Conservation (phyloP, 2,797 vertebrate genomes). For the Martes flavigula region DNA sequence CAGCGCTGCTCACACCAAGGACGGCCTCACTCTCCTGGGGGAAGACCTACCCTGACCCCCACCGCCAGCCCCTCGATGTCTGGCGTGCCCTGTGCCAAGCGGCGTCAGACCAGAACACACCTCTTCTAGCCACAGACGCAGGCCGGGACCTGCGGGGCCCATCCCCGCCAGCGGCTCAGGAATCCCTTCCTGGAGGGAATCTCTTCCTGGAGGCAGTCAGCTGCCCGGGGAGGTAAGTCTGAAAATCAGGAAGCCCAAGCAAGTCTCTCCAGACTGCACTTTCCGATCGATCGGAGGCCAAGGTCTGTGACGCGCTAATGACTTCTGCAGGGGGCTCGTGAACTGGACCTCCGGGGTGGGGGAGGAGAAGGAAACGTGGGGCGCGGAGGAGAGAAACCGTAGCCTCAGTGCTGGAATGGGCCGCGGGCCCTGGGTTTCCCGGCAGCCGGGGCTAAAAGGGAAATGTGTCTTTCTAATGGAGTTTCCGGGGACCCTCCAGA, state of each 20-base stretch:
- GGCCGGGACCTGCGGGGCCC: neutral
- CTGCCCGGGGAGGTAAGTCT: neutral
- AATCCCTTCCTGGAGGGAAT: neutral
- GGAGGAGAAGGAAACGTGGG: rapidly evolving
- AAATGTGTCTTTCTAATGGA: neutral
- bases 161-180: neutral
- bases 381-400: neutral
- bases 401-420: rapidly evolving
- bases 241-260: neutral
- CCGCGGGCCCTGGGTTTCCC: neutral
- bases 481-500: neutral
- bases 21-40: neutral
- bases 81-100: neutral
- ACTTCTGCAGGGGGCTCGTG: neutral
- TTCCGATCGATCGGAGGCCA: neutral
- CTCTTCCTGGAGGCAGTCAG: neutral
- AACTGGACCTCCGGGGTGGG: too few species aligned
- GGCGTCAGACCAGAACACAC: neutral
- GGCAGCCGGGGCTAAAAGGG: neutral
- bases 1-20: neutral
- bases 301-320: neutral
- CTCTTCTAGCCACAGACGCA: neutral
- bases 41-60: neutral
- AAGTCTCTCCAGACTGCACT: neutral
- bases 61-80: neutral